A percentile compares a stretch with the other conserved stretches of the same genome.
These are phyloP conservation scores for Stomatorhinus ivindoensis DNA, from an alignment of 2,113 vertebrate species.

Conservation along the genomic window DNA sequence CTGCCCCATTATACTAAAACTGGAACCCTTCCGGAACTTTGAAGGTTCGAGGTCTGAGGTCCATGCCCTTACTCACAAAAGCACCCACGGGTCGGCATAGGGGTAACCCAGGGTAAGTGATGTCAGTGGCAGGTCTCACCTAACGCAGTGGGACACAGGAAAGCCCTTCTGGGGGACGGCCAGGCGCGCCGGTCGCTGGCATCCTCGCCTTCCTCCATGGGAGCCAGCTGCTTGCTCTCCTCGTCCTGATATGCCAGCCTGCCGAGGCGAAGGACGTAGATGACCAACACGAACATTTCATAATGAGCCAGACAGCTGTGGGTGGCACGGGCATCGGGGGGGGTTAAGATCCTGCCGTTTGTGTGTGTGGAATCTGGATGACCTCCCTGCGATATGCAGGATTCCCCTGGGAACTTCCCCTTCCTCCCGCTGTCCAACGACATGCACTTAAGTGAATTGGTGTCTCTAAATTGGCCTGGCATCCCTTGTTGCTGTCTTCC, in stretches of 20 bases:
- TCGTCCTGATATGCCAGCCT: slow-evolving; percentile 88
- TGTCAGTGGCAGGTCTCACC: slow-evolving; percentile 54
- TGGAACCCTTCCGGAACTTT: not conserved
- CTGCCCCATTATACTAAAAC: not conserved
- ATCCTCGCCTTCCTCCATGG: slow-evolving; percentile 62
- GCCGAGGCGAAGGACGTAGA: slow-evolving; percentile 27
- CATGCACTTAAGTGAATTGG: not conserved
- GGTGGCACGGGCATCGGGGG: not conserved
- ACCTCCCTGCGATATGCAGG: not conserved
- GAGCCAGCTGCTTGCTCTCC: slow-evolving; percentile 80
- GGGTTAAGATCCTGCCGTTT: not conserved
- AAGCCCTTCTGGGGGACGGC: slow-evolving; percentile 78
- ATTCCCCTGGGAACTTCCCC: not conserved
- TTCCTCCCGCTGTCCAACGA: not conserved
- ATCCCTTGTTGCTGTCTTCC: not conserved
- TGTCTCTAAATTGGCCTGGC: not conserved
- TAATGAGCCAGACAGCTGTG: not conserved
- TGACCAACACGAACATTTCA: not conserved
- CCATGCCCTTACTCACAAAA: not conserved
- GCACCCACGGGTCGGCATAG: not conserved
- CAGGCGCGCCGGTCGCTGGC: slow-evolving; percentile 58
- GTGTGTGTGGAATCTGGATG: not conserved
- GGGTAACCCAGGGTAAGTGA: not conserved
- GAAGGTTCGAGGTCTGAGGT: not conserved
- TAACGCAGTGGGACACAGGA: slow-evolving; percentile 83